Conservation (phyloP, 1,140 invertebrate genomes). For the Lasioglossum albipes region DNA sequence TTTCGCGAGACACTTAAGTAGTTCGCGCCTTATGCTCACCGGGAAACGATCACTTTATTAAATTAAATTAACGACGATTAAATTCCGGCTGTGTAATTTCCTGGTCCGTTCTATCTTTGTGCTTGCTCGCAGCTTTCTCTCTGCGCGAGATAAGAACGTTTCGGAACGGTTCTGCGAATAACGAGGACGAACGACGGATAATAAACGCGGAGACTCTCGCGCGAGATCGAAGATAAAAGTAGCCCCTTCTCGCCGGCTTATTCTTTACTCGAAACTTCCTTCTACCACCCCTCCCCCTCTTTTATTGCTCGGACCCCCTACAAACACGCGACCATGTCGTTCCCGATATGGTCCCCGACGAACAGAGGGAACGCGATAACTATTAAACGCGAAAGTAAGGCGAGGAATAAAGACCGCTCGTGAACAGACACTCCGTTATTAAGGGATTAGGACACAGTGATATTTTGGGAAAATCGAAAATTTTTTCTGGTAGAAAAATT, state of each 20-base stretch:
- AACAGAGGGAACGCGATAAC: neutral
- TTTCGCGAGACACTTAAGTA: neutral
- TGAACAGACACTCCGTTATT: neutral
- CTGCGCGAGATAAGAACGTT: neutral
- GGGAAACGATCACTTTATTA: too few relatives aligned
- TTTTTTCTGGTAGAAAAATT: too few relatives aligned
- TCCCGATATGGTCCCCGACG: neutral
- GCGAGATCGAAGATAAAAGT: slow-evolving; percentile 1
- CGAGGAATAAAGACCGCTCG: neutral
- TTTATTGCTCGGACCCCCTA: slow-evolving; percentile 13
- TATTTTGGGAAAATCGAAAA: too few relatives aligned
- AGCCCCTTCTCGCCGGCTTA: neutral
- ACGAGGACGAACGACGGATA: neutral
- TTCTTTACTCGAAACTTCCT: slow-evolving; percentile 2
- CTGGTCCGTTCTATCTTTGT: too few relatives aligned
- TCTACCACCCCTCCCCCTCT: neutral
- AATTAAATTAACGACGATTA: neutral
- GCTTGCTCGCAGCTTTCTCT: too few relatives aligned
- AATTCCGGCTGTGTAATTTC: too few relatives aligned
- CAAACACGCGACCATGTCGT: slow-evolving; percentile 9
- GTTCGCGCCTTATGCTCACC: neutral
- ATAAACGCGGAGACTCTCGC: slow-evolving; percentile 2
- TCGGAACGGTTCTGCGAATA: neutral
- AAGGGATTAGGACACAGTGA: too few relatives aligned
- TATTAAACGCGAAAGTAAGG: neutral